Evolutionary conservation across 1,140 invertebrate genomes (phyloP).

Genomic region (Orius insidiosus): DNA sequence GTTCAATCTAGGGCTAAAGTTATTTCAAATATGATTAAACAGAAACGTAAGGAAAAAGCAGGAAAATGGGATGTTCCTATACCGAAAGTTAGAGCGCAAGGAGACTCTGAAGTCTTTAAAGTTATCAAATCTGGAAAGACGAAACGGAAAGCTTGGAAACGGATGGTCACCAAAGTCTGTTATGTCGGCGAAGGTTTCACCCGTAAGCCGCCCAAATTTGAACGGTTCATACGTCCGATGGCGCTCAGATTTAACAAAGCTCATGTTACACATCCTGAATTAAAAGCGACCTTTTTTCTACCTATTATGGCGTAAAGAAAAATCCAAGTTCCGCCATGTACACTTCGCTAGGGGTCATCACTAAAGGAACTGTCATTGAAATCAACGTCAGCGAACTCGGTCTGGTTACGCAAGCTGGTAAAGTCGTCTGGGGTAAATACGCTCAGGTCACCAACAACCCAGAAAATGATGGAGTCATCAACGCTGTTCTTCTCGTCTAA

Average conservation of each 20-base stretch:
- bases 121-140: slow-evolving; percentile 79
- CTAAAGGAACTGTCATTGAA: slow-evolving; percentile 94
- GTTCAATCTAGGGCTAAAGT: slow-evolving; percentile 87
- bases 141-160: slow-evolving; percentile 93
- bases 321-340: slow-evolving; percentile 97
- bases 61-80: slow-evolving; percentile 99
- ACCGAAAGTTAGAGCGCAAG: slow-evolving; percentile 92
- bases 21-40: slow-evolving; percentile 98
- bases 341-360: slow-evolving; percentile 93
- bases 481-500: slow-evolving; percentile 94
- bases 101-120: slow-evolving; percentile 96
- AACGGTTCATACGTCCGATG: slow-evolving; percentile 98
- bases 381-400: slow-evolving; percentile 98
- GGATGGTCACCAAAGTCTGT: slow-evolving; percentile 98
- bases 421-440: slow-evolving; percentile 99
- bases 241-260: slow-evolving; percentile 89
- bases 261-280: slow-evolving; percentile 96
- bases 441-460: slow-evolving; percentile 99
- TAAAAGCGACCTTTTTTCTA: slow-evolving; percentile 96
- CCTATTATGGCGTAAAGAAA: slow-evolving; percentile 99
- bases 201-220: slow-evolving; percentile 97
- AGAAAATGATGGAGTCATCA: slow-evolving; percentile 99
- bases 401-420: slow-evolving; percentile 94
- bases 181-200: slow-evolving; percentile 98
- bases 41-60: slow-evolving; percentile 98